Conservation (phyloP, 1,140 invertebrate species). For the Drosophila kurseongensis region DNA sequence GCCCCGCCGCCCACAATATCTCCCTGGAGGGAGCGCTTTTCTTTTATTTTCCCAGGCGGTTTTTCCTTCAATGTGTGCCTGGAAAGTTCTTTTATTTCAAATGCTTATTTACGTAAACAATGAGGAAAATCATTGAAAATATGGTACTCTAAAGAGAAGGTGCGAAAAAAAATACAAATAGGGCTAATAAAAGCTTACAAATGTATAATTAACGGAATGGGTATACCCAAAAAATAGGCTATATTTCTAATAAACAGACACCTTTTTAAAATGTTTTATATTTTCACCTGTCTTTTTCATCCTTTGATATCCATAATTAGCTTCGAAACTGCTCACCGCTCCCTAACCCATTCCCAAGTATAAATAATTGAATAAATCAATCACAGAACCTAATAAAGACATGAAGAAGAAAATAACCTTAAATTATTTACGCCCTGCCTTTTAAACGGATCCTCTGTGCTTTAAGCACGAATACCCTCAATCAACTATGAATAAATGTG, state of each 20-base stretch:
- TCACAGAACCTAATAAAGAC: conserved; percentile 39
- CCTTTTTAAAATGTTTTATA: background rate
- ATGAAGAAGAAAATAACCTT: conserved; percentile 34
- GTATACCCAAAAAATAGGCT: background rate
- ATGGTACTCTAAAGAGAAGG: conserved; percentile 36
- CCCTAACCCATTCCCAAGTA: background rate
- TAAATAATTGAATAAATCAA: conserved; percentile 50
- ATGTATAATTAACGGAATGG: background rate
- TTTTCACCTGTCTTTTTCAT: background rate
- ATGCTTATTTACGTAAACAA: conserved; percentile 73
- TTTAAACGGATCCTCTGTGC: conserved; percentile 5
- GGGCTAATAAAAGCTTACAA: conserved; percentile 3
- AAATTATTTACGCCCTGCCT: conserved; percentile 41
- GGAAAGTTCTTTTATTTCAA: conserved; percentile 52
- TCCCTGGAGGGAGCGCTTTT: conserved; percentile 15
- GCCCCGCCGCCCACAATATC: conserved; percentile 1
- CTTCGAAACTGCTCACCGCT: background rate
- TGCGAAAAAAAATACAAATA: conserved; percentile 3
- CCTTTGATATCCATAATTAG: background rate
- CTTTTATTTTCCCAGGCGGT: conserved; percentile 5
- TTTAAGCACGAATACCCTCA: conserved; percentile 33
- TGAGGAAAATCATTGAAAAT: conserved; percentile 61
- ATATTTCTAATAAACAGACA: background rate
- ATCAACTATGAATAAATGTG: conserved; percentile 50
- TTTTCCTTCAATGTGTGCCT: conserved; percentile 23